These are phyloP conservation scores for Rissa tridactyla DNA, from an alignment of 2,113 vertebrate species.

Conservation along the genomic window DNA sequence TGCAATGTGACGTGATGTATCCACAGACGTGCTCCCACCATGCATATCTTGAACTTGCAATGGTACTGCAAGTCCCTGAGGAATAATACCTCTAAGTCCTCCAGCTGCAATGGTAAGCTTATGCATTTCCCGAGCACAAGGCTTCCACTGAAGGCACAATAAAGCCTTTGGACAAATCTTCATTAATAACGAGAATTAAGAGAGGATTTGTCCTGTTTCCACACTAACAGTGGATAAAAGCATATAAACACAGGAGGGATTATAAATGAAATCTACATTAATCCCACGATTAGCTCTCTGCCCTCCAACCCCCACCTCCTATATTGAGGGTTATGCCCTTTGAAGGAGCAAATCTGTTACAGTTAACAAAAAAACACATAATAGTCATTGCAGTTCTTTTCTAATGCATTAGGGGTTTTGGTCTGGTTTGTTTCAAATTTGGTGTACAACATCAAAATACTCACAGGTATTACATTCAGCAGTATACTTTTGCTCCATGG, in stretches of 20 bases:
- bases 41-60: neutral
- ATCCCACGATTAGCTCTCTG: constrained; percentile 33
- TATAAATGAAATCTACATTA: constrained; percentile 51
- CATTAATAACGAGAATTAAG: constrained; percentile 43
- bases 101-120: neutral
- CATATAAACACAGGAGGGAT: constrained; percentile 36
- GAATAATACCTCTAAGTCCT: neutral
- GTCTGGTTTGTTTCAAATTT: neutral
- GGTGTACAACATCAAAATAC: constrained; percentile 20
- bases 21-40: neutral
- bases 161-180: constrained; percentile 51
- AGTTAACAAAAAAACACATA: neutral
- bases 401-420: neutral
- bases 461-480: neutral
- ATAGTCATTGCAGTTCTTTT: neutral
- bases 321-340: constrained; percentile 3
- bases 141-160: neutral
- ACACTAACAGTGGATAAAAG: constrained; percentile 42
- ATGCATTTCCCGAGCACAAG: neutral
- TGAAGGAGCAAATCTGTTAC: constrained; percentile 26
- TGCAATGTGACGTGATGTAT: accelerated
- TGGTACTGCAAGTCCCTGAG: neutral
- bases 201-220: constrained; percentile 45
- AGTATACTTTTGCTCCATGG: constrained; percentile 28
- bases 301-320: neutral